Evolutionary conservation across 1,140 invertebrate genomes (phyloP), one percentile per base, ranked within the genome.

Genomic region (Drosophila nasuta): DNA sequence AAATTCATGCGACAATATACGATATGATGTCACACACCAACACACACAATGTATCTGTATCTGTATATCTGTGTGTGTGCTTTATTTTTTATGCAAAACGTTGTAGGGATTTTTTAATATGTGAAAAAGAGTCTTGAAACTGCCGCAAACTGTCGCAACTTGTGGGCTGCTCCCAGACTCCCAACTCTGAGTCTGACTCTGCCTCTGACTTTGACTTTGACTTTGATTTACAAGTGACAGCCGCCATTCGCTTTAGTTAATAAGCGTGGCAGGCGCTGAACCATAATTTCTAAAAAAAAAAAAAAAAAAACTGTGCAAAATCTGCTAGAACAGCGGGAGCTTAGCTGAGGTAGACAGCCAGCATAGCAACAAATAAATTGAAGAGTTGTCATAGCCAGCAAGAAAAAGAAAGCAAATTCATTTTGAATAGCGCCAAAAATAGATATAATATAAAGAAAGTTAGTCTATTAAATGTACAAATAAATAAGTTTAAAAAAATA

Each of bases 1-100:
- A 89, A 89, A 89, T 89, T 89, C 86, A 90, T 81, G 85, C 85
- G 85, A 88, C 85, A 88, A 88, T 88, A 88, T 88, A 89, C 86
- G 85, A 88, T 89, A 89, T 88, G 86, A 88, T 85, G 85, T 88
- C 56, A 75, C 54, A 52, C 57, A 73, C 28, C 30, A 13, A 58
- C 51, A 49, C 41, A 8, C 11, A 51, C 25, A n/a, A 15, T n/a
- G 3, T 15, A 4, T 25, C 20, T 25, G 20, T 25, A 25, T 25
- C 20, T 25, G 0, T 25, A 25, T 74, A 33, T 20, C 28, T 52
- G 13, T 75, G 62, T 81, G 63, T 71, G 66, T 78, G 81, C 77
- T 88, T 88, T 85, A 88, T 88, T 89, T 89, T 88, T 88, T 88
- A 88, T 88, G 86, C 86, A 88, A 88, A 88, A 79, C 74, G 75